Conservation (phyloP, 2,797 vertebrate species). For the Hemibagrus guttatus region DNA sequence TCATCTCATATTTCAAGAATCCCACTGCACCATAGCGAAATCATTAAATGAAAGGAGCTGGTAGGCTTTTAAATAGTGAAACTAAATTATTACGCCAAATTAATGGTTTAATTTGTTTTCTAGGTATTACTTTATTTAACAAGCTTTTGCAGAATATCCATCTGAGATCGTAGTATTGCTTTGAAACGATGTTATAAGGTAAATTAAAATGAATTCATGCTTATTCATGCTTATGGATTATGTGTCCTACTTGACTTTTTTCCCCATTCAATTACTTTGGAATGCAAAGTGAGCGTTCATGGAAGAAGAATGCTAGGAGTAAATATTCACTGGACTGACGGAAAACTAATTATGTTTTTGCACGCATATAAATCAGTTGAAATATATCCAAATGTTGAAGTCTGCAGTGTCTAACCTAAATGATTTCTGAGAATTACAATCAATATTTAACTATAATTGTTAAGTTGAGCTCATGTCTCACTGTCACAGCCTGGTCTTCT, state of each 20-base stretch:
- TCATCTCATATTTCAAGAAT: conserved; percentile 10
- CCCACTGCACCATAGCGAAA: background rate
- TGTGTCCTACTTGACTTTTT: background rate
- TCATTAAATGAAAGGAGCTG: background rate
- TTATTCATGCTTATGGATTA: background rate
- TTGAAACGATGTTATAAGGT: background rate
- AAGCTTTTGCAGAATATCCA: background rate
- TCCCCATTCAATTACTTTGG: background rate
- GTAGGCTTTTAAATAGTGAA: background rate
- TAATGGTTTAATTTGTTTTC: background rate
- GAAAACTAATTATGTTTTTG: conserved; percentile 37
- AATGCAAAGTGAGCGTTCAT: background rate
- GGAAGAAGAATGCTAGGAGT: conserved; percentile 16
- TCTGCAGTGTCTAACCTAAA: conserved; percentile 23
- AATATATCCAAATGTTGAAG: conserved; percentile 15
- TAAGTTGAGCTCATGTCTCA: conserved; percentile 32
- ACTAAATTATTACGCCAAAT: conserved; percentile 11
- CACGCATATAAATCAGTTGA: background rate
- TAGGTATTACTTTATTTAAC: conserved; percentile 1
- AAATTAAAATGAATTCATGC: background rate
- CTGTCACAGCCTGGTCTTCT: background rate
- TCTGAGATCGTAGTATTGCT: background rate
- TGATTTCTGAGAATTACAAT: conserved; percentile 39
- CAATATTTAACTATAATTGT: conserved; percentile 30
- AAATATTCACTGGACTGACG: conserved; percentile 35